phyloP scores from a whole-genome alignment of 2,797 vertebrate species.

The Dendrocincla fuliginosa region DNA sequence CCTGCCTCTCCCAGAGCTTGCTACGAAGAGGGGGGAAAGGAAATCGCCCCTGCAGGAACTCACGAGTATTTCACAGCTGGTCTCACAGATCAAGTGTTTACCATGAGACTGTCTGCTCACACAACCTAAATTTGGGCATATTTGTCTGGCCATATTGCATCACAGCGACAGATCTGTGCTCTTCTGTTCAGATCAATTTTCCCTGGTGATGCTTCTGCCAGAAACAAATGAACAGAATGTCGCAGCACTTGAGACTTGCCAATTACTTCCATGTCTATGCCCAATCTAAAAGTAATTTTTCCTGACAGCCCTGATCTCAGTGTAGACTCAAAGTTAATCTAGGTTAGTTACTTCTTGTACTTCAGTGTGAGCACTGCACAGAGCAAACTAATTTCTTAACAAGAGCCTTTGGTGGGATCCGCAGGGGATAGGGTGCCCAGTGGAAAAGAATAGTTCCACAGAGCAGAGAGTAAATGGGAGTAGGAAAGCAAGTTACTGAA shows the following conservation, averaged over 20 bases:
- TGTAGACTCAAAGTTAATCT: conserved; percentile 29
- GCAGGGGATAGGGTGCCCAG: not conserved
- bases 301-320: conserved; percentile 1
- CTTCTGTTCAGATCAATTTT: not conserved
- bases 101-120: not conserved
- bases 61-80: not conserved
- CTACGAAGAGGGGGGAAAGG: not conserved
- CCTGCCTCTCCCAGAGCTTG: not conserved
- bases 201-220: not conserved
- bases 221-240: not conserved
- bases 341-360: not conserved
- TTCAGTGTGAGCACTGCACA: not conserved
- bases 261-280: conserved; percentile 29
- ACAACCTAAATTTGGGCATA: not conserved
- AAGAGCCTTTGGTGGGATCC: not conserved
- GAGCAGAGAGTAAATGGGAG: not conserved
- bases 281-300: conserved; percentile 15
- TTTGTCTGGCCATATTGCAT: conserved; percentile 30
- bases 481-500: not conserved
- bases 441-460: not conserved
- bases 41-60: not conserved
- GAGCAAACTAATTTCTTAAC: not conserved
- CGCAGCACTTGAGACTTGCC: not conserved
- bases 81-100: not conserved
- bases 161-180: not conserved